Base-by-base conservation (phyloP, 2,113 vertebrate species). In the Tylochromis polylepis region DNA sequence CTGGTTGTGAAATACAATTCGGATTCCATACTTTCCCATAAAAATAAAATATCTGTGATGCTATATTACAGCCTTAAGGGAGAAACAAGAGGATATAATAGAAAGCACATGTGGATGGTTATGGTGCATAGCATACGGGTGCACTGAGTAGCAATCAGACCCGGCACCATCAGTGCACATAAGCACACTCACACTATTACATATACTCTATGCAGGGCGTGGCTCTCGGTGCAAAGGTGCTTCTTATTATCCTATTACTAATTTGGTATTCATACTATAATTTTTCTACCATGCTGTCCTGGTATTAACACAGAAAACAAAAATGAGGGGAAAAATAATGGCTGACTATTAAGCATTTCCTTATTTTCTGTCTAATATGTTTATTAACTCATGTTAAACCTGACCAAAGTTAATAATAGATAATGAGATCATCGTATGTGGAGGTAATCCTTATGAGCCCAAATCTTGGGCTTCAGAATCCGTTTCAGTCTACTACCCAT, bases 91-190 rank as follows among this genome's bases (percentile, higher is more conserved):
- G 81, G 46, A 77, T 79, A 57, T 92, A 95, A 95, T 94, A 60
- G 94, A 89, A 92, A 95, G 86, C 96, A 95, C 87, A 94, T 96
- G 94, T 91, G 80, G 11, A 57, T 6, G 79, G 86, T 90, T 83
- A 79, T 60, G 77, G 81, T 59, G 81, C 65, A 38, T 60, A 79
- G 83, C 75, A 65, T 59, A 79, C 14, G 20, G 90, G 72, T 57
- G 56, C 57, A 67, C 82, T 79, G 70, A 79, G 49, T 34, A 87
- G 70, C 53, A 90, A 72, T 87, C 84, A 84, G 81, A 79, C 72
- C 27, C 1, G 60, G 49, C 70, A 79, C 79, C 55, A 84, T 43
- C 29, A 59, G 59, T 18, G 51, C 34, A 78, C 80, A 75, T 27
- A 82, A 57, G 75, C 53, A 78, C 82, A 56, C 82, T 59, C 56